These are phyloP conservation scores for Palloptera scutellata DNA, from an alignment of 2,888 invertebrate species.

Conservation along the genomic window DNA sequence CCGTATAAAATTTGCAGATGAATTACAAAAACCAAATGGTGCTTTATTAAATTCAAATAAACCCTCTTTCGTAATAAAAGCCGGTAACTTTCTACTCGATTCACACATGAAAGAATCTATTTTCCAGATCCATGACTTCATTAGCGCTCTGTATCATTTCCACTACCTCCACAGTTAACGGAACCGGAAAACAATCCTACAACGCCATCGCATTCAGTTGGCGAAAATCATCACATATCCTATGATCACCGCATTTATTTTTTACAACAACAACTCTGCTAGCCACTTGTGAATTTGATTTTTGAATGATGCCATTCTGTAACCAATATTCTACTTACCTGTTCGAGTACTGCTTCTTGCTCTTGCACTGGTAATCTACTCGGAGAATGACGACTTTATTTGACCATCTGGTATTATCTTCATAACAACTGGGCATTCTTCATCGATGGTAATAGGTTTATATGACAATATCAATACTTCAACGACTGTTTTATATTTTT, in stretches of 20 bases:
- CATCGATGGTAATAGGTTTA: not conserved
- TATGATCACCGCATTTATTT: constrained; percentile 30
- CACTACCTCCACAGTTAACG: constrained; percentile 28
- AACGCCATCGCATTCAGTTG: constrained; percentile 52
- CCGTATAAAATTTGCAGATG: constrained; percentile 32
- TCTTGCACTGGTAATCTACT: constrained; percentile 30
- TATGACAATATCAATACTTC: not conserved
- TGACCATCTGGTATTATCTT: constrained; percentile 17
- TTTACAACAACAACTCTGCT: constrained; percentile 30
- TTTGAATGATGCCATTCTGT: constrained; percentile 18
- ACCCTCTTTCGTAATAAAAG: constrained; percentile 27
- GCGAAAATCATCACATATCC: constrained; percentile 58
- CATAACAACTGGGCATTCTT: constrained; percentile 12
- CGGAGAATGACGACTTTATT: constrained; percentile 26
- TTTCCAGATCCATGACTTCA: constrained; percentile 29
- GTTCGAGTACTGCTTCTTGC: constrained; percentile 28
- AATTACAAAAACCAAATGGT: constrained; percentile 33
- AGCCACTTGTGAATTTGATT: constrained; percentile 23
- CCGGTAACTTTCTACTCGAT: constrained; percentile 25
- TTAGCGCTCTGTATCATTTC: constrained; percentile 20
- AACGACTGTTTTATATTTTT: constrained; percentile 4
- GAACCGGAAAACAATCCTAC: constrained; percentile 52
- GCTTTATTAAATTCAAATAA: constrained; percentile 30
- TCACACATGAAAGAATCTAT: constrained; percentile 33
- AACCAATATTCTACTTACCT: constrained; percentile 33